phyloP scores from a whole-genome alignment of 2,888 invertebrate species.

The Serripes groenlandicus region DNA sequence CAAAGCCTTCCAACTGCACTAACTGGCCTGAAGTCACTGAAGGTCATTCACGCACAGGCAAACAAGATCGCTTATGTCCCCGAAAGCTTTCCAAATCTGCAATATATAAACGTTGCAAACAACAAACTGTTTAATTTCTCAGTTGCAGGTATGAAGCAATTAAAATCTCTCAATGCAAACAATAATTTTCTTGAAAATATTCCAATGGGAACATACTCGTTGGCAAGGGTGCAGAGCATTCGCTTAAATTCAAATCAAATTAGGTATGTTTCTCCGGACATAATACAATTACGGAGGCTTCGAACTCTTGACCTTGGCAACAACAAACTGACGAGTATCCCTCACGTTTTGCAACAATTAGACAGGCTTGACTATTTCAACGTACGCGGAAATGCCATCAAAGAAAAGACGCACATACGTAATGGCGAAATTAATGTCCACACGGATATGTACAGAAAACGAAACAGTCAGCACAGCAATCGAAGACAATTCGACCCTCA shows the following conservation, averaged over 20 bases:
- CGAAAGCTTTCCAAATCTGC: constrained; percentile 72
- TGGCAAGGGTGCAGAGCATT: constrained; percentile 76
- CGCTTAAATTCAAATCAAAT: constrained; percentile 81
- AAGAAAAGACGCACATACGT: constrained; percentile 47
- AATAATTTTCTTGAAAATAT: constrained; percentile 81
- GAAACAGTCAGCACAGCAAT: constrained; percentile 20
- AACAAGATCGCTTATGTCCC: constrained; percentile 80
- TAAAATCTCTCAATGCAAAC: constrained; percentile 80
- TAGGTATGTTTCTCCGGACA: constrained; percentile 80
- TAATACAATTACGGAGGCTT: constrained; percentile 79
- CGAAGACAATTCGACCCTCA: constrained; percentile 25
- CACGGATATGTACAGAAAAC: constrained; percentile 52
- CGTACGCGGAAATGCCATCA: constrained; percentile 80
- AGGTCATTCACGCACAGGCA: constrained; percentile 78
- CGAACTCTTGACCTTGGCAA: constrained; percentile 81
- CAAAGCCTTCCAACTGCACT: constrained; percentile 73
- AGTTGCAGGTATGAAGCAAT: constrained; percentile 76
- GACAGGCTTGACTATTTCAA: constrained; percentile 82
- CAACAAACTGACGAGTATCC: constrained; percentile 81
- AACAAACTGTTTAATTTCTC: constrained; percentile 82
- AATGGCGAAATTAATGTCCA: constrained; percentile 61
- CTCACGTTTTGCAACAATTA: constrained; percentile 81
- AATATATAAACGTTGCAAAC: constrained; percentile 80
- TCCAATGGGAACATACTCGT: constrained; percentile 81
- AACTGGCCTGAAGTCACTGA: constrained; percentile 72